Evolutionary conservation across 2,888 invertebrate genomes (phyloP).

Genomic region (Nephrotoma flavescens): DNA sequence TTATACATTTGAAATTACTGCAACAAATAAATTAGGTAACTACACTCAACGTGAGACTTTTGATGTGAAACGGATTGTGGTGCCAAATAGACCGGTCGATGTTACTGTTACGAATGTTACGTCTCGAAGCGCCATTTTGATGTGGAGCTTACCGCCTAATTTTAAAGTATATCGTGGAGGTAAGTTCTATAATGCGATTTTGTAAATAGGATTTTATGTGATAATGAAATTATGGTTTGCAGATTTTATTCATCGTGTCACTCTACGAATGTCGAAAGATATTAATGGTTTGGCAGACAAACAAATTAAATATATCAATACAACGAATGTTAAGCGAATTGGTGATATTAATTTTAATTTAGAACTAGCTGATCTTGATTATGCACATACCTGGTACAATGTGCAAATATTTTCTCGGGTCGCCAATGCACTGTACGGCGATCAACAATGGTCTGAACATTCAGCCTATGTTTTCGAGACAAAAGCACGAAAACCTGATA

Average conservation of each 20-base stretch:
- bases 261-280: background rate
- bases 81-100: background rate
- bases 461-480: slow-evolving; percentile 40
- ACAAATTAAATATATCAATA: background rate
- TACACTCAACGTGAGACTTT: background rate
- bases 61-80: background rate
- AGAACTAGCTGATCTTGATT: background rate
- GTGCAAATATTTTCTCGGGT: background rate
- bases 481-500: slow-evolving; percentile 33
- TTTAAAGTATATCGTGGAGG: background rate
- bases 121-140: background rate
- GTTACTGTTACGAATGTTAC: background rate
- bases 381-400: background rate
- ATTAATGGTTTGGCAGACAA: background rate
- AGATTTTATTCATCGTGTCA: background rate
- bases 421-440: background rate
- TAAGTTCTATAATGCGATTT: background rate
- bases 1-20: slow-evolving; percentile 44
- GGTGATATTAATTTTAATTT: background rate
- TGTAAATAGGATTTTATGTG: too few relatives aligned
- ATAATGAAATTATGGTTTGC: background rate
- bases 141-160: background rate
- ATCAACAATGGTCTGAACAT: slow-evolving; percentile 47
- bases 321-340: background rate
- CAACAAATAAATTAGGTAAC: background rate